phyloP scores from a whole-genome alignment of 2,888 invertebrate genomes.

The Drosophila paranaensis region DNA sequence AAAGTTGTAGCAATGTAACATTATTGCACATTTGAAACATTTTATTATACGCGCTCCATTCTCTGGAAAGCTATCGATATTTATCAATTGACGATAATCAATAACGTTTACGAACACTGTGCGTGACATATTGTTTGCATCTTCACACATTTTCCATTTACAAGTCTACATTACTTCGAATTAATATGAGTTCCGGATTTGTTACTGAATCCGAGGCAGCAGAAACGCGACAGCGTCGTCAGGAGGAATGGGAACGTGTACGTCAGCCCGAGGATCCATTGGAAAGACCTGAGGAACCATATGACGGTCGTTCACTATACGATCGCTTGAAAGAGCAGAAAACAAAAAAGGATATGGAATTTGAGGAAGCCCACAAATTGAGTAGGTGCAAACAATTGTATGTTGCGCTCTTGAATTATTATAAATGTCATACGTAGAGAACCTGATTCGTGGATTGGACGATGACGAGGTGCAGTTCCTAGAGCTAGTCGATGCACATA shows the following conservation, averaged over 20 bases:
- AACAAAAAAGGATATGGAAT: conserved; percentile 95
- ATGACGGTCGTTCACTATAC: conserved; percentile 94
- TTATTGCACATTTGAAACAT: neutral
- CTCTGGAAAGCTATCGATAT: conserved; percentile 19
- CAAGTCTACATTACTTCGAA: neutral
- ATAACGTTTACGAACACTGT: conserved; percentile 29
- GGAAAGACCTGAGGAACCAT: conserved; percentile 94
- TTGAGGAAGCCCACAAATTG: conserved; percentile 97
- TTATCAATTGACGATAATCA: conserved; percentile 3
- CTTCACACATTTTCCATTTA: conserved; percentile 42
- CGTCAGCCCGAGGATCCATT: conserved; percentile 94
- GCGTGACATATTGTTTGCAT: conserved; percentile 39
- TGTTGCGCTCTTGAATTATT: no score
- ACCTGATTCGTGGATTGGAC: conserved; percentile 95
- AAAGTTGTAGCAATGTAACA: neutral
- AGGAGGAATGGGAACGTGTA: conserved; percentile 99
- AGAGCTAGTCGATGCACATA: conserved; percentile 94
- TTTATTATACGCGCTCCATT: neutral
- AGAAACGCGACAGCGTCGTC: conserved; percentile 91
- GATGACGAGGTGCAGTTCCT: conserved; percentile 98
- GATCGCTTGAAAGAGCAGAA: conserved; percentile 97
- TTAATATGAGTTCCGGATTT: conserved; percentile 94
- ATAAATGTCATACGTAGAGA: conserved; percentile 86
- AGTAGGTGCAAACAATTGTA: conserved; percentile 87
- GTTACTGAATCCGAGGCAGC: conserved; percentile 94